These are phyloP conservation scores for Poecilia picta DNA, from an alignment of 2,797 vertebrate species.

Conservation along the genomic window DNA sequence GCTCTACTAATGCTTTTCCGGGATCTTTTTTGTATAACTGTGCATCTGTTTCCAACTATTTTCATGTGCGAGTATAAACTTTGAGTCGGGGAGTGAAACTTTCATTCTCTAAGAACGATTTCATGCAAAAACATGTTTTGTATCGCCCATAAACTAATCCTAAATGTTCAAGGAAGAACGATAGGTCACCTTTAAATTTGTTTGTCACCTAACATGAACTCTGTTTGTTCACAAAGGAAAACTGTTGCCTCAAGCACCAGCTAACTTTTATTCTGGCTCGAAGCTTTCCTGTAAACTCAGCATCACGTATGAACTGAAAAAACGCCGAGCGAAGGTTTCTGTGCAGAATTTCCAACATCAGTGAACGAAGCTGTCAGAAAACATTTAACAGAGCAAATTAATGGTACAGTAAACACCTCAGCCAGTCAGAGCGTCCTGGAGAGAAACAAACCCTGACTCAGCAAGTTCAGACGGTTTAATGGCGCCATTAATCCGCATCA, in stretches of 20 bases:
- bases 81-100: no score
- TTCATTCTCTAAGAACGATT: no score
- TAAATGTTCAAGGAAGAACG: no score
- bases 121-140: no score
- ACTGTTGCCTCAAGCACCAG: background rate
- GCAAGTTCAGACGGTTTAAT: background rate
- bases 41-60: no score
- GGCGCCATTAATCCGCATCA: constrained; percentile 9
- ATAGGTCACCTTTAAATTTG: background rate
- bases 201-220: background rate
- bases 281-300: background rate
- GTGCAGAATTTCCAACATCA: background rate
- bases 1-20: no score
- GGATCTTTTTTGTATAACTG: no score
- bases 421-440: background rate
- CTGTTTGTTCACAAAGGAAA: background rate
- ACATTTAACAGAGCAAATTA: background rate
- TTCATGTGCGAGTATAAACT: no score
- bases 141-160: no score
- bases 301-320: background rate
- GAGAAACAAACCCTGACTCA: constrained; percentile 5
- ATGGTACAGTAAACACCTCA: background rate
- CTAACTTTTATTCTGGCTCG: background rate
- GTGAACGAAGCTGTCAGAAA: background rate
- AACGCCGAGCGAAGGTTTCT: background rate